These are phyloP conservation scores for Ceratotherium simum DNA, from an alignment of 2,113 vertebrate species.

Conservation along the genomic window DNA sequence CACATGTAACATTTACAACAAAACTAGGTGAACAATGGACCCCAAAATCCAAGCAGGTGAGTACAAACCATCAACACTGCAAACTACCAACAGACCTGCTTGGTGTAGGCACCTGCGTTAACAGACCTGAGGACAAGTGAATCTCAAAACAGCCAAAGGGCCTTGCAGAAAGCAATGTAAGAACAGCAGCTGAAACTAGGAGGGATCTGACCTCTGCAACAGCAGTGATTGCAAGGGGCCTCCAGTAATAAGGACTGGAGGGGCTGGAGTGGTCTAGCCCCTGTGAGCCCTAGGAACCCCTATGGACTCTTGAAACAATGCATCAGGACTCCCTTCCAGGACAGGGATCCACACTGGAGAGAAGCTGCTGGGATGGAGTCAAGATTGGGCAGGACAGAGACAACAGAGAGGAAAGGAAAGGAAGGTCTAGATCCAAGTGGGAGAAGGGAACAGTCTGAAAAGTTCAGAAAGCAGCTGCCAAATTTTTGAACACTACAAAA, in stretches of 20 bases:
- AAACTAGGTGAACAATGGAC: background rate
- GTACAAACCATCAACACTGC: background rate
- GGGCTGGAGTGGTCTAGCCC: background rate
- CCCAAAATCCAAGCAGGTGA: background rate
- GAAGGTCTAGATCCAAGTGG: background rate
- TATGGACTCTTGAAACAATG: background rate
- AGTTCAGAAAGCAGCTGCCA: background rate
- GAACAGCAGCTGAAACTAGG: background rate
- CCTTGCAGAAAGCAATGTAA: background rate
- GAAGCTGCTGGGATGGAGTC: background rate
- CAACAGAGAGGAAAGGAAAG: background rate
- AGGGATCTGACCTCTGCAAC: background rate
- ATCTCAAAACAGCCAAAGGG: background rate
- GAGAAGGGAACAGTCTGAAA: background rate
- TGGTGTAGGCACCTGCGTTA: background rate
- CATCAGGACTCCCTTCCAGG: background rate
- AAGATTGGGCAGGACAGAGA: background rate
- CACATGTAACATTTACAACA: background rate
- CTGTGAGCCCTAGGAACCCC: background rate
- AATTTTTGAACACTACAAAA: background rate
- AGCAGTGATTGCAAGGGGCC: background rate
- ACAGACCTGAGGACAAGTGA: background rate
- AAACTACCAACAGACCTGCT: background rate
- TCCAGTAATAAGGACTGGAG: background rate
- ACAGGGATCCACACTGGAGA: background rate